Evolutionary conservation across 37 sponge, comb jelly and placozoan genomes (phyloP).

Genomic region (Mnemiopsis leidyi): DNA sequence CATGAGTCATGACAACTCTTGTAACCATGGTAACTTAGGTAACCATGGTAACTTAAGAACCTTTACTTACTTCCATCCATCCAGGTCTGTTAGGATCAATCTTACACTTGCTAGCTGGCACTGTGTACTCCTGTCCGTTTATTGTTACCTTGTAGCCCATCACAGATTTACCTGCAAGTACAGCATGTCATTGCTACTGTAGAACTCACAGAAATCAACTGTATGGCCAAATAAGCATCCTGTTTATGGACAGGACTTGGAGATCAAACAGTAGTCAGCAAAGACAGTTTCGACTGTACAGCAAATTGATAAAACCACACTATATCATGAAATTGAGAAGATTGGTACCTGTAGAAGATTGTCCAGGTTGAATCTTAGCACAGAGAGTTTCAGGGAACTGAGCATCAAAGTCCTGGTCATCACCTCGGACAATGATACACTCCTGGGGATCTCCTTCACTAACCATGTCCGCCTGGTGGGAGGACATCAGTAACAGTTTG

Average conservation of each 20-base stretch:
- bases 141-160: slow-evolving; percentile 25
- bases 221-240: too few species aligned
- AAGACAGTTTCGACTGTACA: too few species aligned
- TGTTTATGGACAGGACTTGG: too few species aligned
- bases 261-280: too few species aligned
- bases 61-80: background rate
- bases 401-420: background rate
- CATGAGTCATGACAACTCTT: too few species aligned
- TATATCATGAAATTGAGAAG: too few species aligned
- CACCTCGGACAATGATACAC: background rate
- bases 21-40: too few species aligned
- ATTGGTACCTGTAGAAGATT: background rate
- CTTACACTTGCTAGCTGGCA: slow-evolving; percentile 8
- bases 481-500: background rate
- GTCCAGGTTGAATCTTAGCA: slow-evolving; percentile 26
- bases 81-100: slow-evolving; percentile 9
- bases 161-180: background rate
- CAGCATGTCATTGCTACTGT: too few species aligned
- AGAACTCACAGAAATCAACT: too few species aligned
- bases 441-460: slow-evolving; percentile 18
- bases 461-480: background rate
- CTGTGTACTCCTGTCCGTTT: slow-evolving; percentile 19
- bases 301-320: too few species aligned
- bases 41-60: too few species aligned
- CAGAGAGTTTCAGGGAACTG: background rate